Percentiles rank a stretch among this genome's conserved stretches.
Conservation (phyloP, 1,140 invertebrate genomes). For the Akabosia matsudoensis region DNA sequence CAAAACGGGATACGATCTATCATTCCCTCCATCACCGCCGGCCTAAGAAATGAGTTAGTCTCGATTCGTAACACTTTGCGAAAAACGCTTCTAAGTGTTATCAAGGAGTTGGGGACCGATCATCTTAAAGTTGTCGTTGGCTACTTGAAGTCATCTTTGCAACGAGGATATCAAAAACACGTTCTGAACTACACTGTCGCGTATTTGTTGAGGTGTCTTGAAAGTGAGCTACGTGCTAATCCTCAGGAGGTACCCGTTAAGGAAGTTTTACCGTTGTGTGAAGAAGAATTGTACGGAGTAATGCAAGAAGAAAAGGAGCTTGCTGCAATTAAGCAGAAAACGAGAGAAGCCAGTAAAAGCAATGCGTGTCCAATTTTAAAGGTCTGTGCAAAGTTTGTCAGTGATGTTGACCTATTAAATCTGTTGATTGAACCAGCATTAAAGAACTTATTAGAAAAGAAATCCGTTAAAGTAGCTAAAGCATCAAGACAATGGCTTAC, state of each 20-base stretch:
- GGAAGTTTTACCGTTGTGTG: conserved; percentile 30
- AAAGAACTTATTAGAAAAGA: conserved; percentile 16
- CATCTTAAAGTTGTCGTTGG: conserved; percentile 25
- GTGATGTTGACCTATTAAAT: neutral
- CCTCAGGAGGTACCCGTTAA: conserved; percentile 26
- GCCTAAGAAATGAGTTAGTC: conserved; percentile 23
- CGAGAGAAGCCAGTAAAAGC: conserved; percentile 29
- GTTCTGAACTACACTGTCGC: conserved; percentile 36
- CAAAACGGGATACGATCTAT: conserved; percentile 30
- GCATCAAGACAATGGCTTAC: conserved; percentile 19
- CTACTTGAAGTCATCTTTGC: conserved; percentile 26
- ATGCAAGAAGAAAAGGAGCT: conserved; percentile 40
- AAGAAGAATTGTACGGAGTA: conserved; percentile 35
- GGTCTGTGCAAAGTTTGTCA: conserved; percentile 23
- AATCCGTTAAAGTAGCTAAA: conserved; percentile 17
- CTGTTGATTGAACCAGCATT: conserved; percentile 14
- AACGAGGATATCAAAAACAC: conserved; percentile 38
- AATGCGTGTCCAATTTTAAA: conserved; percentile 35
- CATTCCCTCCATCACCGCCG: conserved; percentile 26
- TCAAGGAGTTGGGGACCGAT: conserved; percentile 16
- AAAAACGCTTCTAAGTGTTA: conserved; percentile 27
- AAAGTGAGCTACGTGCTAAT: conserved; percentile 15
- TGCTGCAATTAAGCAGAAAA: conserved; percentile 33
- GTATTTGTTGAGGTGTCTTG: conserved; percentile 18
- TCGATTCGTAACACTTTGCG: conserved; percentile 24